phyloP scores from a whole-genome alignment of 1,140 invertebrate species.

The Drosophila ercepeae region DNA sequence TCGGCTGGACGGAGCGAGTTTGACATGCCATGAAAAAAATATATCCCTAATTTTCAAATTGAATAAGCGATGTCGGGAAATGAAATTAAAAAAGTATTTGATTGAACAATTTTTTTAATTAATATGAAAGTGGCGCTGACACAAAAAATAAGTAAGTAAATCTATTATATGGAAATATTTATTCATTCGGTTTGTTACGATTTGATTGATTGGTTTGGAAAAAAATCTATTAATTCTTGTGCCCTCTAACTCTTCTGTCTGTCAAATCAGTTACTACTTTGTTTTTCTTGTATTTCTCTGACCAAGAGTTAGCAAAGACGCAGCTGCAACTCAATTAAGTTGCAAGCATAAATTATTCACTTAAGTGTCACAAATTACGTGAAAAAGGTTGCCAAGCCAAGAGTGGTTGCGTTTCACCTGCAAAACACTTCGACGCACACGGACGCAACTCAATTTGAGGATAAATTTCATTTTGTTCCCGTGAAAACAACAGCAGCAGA shows the following conservation, averaged over 20 bases:
- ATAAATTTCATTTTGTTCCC: slow-evolving; percentile 68
- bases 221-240: not conserved
- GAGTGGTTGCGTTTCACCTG: slow-evolving; percentile 27
- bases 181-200: not conserved
- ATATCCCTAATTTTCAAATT: slow-evolving; percentile 39
- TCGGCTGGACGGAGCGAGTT: slow-evolving; percentile 17
- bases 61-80: slow-evolving; percentile 12
- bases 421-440: slow-evolving; percentile 58
- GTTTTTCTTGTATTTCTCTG: not conserved
- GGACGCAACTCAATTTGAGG: slow-evolving; percentile 74
- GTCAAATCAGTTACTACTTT: too few relatives aligned
- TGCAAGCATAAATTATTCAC: slow-evolving; percentile 70
- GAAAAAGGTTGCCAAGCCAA: slow-evolving; percentile 38
- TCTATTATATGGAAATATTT: slow-evolving; percentile 6
- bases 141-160: slow-evolving; percentile 1
- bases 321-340: slow-evolving; percentile 63
- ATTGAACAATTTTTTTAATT: not conserved
- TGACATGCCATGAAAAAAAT: slow-evolving; percentile 31
- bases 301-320: not conserved
- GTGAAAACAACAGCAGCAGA: slow-evolving; percentile 52
- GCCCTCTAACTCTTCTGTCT: too few relatives aligned
- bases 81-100: not conserved
- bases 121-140: not conserved
- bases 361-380: slow-evolving; percentile 63
- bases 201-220: not conserved